Evolutionary conservation across 2,113 vertebrate species (phyloP).

Genomic region (Tor tambroides): DNA sequence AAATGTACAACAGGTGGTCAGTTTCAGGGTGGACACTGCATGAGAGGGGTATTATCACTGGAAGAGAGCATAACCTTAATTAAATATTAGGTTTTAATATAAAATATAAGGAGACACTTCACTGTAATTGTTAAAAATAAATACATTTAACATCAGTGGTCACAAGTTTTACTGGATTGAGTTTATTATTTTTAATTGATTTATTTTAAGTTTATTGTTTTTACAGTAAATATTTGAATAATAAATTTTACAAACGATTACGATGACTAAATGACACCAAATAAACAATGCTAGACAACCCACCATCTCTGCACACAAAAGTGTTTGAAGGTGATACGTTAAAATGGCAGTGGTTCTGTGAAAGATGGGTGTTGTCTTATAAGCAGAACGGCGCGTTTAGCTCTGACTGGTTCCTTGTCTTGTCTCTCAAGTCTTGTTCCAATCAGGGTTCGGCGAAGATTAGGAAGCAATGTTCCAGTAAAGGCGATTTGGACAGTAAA

Average conservation of each 20-base stretch:
- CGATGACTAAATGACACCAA: not conserved
- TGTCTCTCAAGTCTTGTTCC: constrained; percentile 60
- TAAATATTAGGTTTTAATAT: not conserved
- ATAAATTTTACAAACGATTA: not conserved
- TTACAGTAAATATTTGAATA: not conserved
- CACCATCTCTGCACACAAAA: not conserved
- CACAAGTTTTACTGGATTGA: not conserved
- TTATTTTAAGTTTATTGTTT: not conserved
- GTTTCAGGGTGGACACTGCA: not conserved
- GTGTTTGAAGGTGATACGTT: constrained; percentile 8
- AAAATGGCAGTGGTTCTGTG: constrained; percentile 26
- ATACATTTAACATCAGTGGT: not conserved
- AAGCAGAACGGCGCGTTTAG: constrained; percentile 17
- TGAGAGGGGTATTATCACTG: too few relatives aligned
- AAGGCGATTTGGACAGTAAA: constrained; percentile 71
- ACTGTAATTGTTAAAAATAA: not conserved
- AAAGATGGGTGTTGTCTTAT: constrained; percentile 24
- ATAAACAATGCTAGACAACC: not conserved
- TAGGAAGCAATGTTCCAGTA: constrained; percentile 69
- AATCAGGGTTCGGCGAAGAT: constrained; percentile 67
- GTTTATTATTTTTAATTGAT: not conserved
- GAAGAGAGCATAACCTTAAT: not conserved
- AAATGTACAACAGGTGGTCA: constrained; percentile 43
- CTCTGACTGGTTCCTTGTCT: constrained; percentile 47
- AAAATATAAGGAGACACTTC: not conserved